Evolutionary conservation across 2,888 invertebrate genomes (phyloP).

Genomic region (Oligia fasciuncula): DNA sequence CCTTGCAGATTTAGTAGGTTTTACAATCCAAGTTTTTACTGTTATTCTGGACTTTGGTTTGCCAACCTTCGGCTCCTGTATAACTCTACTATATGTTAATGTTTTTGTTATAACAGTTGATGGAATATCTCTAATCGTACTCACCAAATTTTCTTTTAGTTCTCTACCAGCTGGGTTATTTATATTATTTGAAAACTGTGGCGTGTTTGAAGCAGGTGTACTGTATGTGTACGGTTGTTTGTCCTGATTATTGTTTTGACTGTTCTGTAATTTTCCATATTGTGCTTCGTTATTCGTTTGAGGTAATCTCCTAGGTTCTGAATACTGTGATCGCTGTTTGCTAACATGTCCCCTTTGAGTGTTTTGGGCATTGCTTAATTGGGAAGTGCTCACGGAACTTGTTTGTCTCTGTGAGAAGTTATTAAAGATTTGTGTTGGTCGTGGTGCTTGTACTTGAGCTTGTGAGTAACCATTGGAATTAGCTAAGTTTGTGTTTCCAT

Average conservation of each 20-base stretch:
- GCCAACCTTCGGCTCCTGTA: constrained; percentile 78
- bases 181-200: constrained; percentile 71
- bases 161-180: constrained; percentile 73
- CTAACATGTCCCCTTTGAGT: constrained; percentile 69
- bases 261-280: constrained; percentile 76
- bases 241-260: constrained; percentile 63
- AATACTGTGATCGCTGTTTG: constrained; percentile 72
- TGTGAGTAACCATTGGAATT: constrained; percentile 67
- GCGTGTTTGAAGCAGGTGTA: constrained; percentile 63
- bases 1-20: constrained; percentile 81
- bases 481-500: constrained; percentile 49
- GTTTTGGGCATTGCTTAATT: constrained; percentile 66
- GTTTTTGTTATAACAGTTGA: constrained; percentile 84
- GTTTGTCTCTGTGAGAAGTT: constrained; percentile 69
- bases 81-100: constrained; percentile 79
- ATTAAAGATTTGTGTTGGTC: constrained; percentile 69
- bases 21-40: constrained; percentile 86
- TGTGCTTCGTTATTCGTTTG: constrained; percentile 69
- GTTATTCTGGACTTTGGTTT: constrained; percentile 84
- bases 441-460: constrained; percentile 55
- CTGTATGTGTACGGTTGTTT: constrained; percentile 76
- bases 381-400: constrained; percentile 58
- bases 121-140: constrained; percentile 75
- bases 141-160: constrained; percentile 85
- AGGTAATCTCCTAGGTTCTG: constrained; percentile 69